Base-by-base conservation (phyloP, 2,113 vertebrate genomes). In the Lynx canadensis region DNA sequence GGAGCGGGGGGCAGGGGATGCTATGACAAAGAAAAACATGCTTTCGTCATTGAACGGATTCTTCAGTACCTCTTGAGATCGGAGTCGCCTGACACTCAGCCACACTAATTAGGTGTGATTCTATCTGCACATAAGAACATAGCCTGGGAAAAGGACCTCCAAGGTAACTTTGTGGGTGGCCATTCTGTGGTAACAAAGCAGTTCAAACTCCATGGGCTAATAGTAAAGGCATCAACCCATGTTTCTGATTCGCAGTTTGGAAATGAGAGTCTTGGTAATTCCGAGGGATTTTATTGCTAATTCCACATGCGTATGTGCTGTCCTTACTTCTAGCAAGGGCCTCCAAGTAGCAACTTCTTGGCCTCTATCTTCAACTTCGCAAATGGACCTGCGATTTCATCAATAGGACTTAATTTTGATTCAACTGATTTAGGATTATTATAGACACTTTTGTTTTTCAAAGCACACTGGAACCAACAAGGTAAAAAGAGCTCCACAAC, bases 401-500 rank as follows among this genome's bases (percentile, higher is more conserved):
- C 57, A 63, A 15, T 55, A 21, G 57, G 27, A 9, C 52, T 76
- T 91, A 41, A 87, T 87, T 76, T 23, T 89, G 57, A 97, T 2
- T 89, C 38, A 92, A 19, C 10, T 11, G 73, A 41, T 45, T 93
- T 25, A 73, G 84, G 90, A 97, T 63, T 69, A 19, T 63, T n/a
- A 55, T 1, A 74, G 50, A 68, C 27, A 2, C 73, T 8, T 76
- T 41, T 25, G 14, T 36, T 45, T 55, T 68, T 57, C 71, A 73
- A 19, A 18, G 65, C 16, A 63, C 33, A 33, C 21, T 74, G 55
- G 91, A 85, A 27, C 63, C 6, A 84, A 88, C 8, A 38, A 16
- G 18, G 29, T 65, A 57, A 65, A 69, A 90, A 68, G 15, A 86
- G 14, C 9, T 10, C 48, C 15, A 93, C 10, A 36, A 7, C 23